phyloP scores from a whole-genome alignment of 2,113 vertebrate species.

The Bos indicus region DNA sequence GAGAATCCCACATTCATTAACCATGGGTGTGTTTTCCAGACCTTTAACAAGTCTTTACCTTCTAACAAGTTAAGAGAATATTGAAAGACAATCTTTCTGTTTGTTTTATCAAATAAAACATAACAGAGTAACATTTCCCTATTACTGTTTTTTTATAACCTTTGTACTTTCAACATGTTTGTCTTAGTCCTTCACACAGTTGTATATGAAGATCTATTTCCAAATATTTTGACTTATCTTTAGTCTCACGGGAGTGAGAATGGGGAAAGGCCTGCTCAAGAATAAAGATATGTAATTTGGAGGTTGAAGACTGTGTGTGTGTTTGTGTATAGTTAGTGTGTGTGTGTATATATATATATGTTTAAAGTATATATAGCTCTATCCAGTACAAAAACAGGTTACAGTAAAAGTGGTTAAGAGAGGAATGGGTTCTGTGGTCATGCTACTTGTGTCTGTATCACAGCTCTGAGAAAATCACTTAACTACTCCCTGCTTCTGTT shows the following conservation, averaged over 20 bases:
- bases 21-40: background rate
- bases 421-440: background rate
- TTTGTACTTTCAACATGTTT: background rate
- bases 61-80: background rate
- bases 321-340: background rate
- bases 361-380: background rate
- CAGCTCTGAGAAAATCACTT: background rate
- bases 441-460: background rate
- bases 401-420: background rate
- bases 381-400: background rate
- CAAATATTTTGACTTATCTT: background rate
- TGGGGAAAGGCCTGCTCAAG: background rate
- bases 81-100: background rate
- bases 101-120: background rate
- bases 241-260: background rate
- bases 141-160: background rate
- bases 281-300: background rate
- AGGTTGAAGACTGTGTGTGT: background rate
- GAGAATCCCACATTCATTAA: background rate
- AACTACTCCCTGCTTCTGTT: background rate
- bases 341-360: background rate
- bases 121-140: background rate
- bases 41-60: constrained; percentile 8
- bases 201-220: background rate
- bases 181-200: background rate